These are phyloP conservation scores for Limnothrissa miodon DNA, from an alignment of 2,113 vertebrate species.

Conservation along the genomic window DNA sequence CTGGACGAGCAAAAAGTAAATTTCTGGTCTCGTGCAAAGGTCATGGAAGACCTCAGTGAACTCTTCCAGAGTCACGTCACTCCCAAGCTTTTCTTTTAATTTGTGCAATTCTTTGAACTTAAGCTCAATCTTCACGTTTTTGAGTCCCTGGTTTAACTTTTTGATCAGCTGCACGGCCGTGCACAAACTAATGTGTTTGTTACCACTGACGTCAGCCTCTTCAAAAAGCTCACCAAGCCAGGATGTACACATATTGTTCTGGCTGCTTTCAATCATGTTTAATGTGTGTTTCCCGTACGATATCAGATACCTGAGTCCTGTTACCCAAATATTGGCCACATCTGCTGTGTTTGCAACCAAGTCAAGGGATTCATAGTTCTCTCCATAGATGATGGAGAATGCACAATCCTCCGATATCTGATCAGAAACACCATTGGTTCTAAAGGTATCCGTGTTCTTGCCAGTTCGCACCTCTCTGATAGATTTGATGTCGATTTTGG, in stretches of 20 bases:
- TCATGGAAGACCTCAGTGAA: slow-evolving; percentile 98
- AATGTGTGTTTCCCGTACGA: slow-evolving; percentile 95
- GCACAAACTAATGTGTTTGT: slow-evolving; percentile 80
- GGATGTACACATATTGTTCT: slow-evolving; percentile 92
- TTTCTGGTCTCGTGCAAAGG: slow-evolving; percentile 96
- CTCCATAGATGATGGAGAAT: slow-evolving; percentile 93
- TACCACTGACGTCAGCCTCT: slow-evolving; percentile 76
- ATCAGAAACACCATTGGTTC: slow-evolving; percentile 93
- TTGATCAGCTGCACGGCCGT: slow-evolving; percentile 89
- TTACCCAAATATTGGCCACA: slow-evolving; percentile 96
- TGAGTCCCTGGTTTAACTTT: slow-evolving; percentile 89
- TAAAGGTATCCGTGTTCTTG: slow-evolving; percentile 96
- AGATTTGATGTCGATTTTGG: slow-evolving; percentile 94
- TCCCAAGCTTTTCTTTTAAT: slow-evolving; percentile 83
- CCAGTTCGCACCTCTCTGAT: slow-evolving; percentile 96
- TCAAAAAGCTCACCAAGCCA: slow-evolving; percentile 92
- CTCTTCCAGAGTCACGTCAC: slow-evolving; percentile 87
- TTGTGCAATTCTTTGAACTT: slow-evolving; percentile 98
- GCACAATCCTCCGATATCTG: slow-evolving; percentile 98
- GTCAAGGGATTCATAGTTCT: slow-evolving; percentile 95
- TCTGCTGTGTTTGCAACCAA: slow-evolving; percentile 96
- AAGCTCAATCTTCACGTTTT: slow-evolving; percentile 92
- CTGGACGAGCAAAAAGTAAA: slow-evolving; percentile 97
- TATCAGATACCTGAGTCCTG: slow-evolving; percentile 92
- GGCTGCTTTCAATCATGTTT: slow-evolving; percentile 93